phyloP scores from a whole-genome alignment of 2,797 vertebrate genomes.

The Lepidocolaptes lacrymiger region DNA sequence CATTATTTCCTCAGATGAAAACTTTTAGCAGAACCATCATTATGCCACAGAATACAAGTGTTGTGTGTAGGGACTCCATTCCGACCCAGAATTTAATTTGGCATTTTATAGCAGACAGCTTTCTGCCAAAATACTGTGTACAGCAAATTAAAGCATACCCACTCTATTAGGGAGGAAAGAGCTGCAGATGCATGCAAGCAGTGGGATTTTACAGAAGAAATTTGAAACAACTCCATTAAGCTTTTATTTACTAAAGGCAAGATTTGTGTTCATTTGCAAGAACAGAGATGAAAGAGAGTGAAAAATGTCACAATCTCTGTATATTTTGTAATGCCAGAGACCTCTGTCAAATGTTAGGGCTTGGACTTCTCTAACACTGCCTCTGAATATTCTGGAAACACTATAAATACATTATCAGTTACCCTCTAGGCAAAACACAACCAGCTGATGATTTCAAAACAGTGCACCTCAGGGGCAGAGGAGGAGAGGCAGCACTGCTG shows the following conservation, averaged over 20 bases:
- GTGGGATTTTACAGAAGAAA: not conserved
- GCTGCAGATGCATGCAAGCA: not conserved
- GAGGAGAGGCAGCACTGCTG: not conserved
- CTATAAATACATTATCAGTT: accelerated
- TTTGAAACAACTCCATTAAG: not conserved
- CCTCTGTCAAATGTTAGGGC: not conserved
- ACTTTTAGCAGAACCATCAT: conserved; percentile 10
- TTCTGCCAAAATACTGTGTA: not conserved
- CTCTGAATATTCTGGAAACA: not conserved
- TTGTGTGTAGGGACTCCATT: not conserved
- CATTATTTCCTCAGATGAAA: conserved; percentile 14
- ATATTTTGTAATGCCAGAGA: not conserved
- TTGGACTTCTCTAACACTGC: not conserved
- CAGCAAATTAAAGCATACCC: not conserved
- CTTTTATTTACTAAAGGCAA: not conserved
- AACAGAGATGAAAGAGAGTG: not conserved
- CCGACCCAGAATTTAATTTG: not conserved
- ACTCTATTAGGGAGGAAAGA: not conserved
- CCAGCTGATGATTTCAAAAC: not conserved
- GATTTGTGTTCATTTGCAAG: not conserved
- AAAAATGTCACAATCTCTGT: not conserved
- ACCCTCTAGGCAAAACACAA: not conserved
- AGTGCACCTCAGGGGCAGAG: not conserved
- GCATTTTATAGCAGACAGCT: not conserved
- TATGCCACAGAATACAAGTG: conserved; percentile 22